Base-by-base conservation (phyloP, 2,888 invertebrate species). In the Trissolcus japonicus region DNA sequence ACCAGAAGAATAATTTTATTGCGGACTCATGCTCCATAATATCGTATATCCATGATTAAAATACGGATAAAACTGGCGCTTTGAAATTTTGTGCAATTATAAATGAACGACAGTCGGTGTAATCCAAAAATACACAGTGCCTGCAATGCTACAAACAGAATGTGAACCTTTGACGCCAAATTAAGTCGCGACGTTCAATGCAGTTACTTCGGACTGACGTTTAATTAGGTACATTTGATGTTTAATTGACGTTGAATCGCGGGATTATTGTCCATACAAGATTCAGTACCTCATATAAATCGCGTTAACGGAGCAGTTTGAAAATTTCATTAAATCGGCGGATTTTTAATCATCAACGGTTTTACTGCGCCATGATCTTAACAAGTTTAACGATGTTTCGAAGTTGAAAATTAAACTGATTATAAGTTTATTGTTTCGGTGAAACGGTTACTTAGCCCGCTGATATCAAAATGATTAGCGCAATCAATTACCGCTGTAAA, bases 221-320 rank as follows among this genome's bases (percentile, higher is more conserved):
- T 76, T 69, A 65, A 76, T 76, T 69, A 76, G 69, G 66, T 61
- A 46, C 60, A 57, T 61, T 76, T 65, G 65, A 76, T 61, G 65
- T 66, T 76, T 66, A 76, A 76, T 71, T 76, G 76, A 76, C 76
- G 66, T 69, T 65, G 61, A 76, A 66, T 65, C 63, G 21, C 69
- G 43, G 35, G 51, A 69, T 69, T 66, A 69, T 61, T 68, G 60
- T 60, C 59, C 60, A 65, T 65, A 60, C 60, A 69, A 75, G 75
- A 75, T 75, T 63, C 60, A 62, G 4, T 40, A 16, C 25, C 59
- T 56, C 46, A 3, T n/a, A 61, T 60, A 61, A 59, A 65, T 65
- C 60, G 54, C 14, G 54, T 72, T 65, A 59, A 60, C 21, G 46
- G 6, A 14, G 6, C 40, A 19, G 50, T 56, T 65, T 56, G 6